Percentiles rank a stretch among this genome's conserved stretches.
These are phyloP conservation scores for Agelas oroides DNA, from an alignment of 37 sponge, comb jelly and placozoan genomes.

Conservation along the genomic window DNA sequence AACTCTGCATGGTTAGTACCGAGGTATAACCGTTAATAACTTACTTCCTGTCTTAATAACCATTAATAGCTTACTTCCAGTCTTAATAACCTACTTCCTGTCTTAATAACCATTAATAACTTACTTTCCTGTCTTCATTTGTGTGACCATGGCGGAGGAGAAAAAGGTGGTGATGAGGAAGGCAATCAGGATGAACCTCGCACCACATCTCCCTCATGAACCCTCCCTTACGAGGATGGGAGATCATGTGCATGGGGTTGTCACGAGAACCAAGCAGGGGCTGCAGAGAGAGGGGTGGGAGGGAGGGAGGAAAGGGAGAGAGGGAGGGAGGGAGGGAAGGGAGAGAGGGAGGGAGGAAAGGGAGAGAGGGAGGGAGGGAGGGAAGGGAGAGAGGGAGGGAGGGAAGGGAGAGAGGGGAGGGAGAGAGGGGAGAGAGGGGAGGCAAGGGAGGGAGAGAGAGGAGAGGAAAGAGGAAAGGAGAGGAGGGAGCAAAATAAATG, in stretches of 20 bases:
- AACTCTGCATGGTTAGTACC: too few relatives aligned
- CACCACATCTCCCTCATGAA: slow-evolving; percentile 73
- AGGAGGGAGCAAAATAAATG: too few relatives aligned
- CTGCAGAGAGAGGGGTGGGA: too few relatives aligned
- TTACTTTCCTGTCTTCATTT: slow-evolving; percentile 73
- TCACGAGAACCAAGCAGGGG: slow-evolving; percentile 22
- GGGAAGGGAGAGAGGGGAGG: too few relatives aligned
- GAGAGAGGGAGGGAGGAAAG: too few relatives aligned
- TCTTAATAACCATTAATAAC: slow-evolving; percentile 73
- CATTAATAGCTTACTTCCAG: too few relatives aligned
- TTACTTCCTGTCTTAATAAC: too few relatives aligned
- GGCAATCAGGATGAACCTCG: slow-evolving; percentile 28
- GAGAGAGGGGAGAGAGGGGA: neutral
- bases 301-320: neutral
- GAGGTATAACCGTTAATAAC: too few relatives aligned
- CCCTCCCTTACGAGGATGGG: slow-evolving; percentile 41
- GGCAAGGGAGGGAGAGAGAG: neutral
- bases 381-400: too few relatives aligned
- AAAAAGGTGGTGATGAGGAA: slow-evolving; percentile 41
- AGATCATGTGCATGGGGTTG: slow-evolving; percentile 66
- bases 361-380: too few relatives aligned
- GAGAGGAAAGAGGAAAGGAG: neutral
- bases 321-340: too few relatives aligned
- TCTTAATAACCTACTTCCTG: neutral
- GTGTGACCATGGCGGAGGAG: slow-evolving; percentile 53